These are phyloP conservation scores for Ophiothrix spiculata DNA, from an alignment of 35 echinoderm and acorn worm species.

Conservation along the genomic window DNA sequence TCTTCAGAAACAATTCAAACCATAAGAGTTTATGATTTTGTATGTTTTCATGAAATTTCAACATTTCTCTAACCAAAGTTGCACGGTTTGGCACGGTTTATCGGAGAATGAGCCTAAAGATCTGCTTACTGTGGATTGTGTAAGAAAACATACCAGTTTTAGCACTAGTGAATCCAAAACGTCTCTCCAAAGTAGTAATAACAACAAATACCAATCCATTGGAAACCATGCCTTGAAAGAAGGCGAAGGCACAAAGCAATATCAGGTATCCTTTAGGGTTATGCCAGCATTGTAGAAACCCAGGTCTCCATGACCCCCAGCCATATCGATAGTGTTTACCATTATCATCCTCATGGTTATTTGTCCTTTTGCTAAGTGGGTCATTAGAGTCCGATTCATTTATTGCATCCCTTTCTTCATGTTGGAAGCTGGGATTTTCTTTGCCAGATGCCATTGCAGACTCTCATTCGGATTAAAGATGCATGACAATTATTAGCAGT, in stretches of 20 bases:
- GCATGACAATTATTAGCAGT: no score
- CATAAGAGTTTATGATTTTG: no score
- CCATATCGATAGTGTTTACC: constrained; percentile 24
- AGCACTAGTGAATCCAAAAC: constrained; percentile 75
- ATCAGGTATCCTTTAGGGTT: constrained; percentile 76
- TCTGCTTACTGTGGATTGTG: no score
- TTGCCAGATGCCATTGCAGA: neutral
- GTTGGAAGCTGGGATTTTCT: neutral
- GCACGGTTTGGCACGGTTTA: no score
- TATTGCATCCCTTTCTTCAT: neutral
- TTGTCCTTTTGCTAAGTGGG: neutral
- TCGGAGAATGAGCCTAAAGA: no score
- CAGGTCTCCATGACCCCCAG: constrained; percentile 41
- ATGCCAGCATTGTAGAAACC: constrained; percentile 55
- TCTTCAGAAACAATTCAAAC: no score
- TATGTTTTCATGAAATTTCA: no score
- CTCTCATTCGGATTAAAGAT: no score
- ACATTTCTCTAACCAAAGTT: no score
- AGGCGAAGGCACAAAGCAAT: constrained; percentile 68
- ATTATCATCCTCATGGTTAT: constrained; percentile 33
- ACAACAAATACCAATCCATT: constrained; percentile 89
- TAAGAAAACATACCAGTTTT: constrained; percentile 64
- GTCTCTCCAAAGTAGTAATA: constrained; percentile 68
- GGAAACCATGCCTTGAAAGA: constrained; percentile 80
- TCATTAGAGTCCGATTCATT: neutral